phyloP scores from a whole-genome alignment of 2,113 vertebrate genomes.

The Cranoglanis bouderius region DNA sequence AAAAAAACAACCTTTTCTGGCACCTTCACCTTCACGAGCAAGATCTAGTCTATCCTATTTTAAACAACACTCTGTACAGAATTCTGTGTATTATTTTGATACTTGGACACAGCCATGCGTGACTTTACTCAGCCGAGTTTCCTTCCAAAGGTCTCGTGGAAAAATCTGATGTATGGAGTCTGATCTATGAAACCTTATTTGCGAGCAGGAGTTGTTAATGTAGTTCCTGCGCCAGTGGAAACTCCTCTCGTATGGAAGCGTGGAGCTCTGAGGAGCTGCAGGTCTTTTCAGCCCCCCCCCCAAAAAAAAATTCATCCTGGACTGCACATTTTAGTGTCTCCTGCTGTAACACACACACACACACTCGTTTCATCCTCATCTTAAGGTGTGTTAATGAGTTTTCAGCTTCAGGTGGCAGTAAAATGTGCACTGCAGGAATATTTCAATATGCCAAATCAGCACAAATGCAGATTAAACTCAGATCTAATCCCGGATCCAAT shows the following conservation, averaged over 20 bases:
- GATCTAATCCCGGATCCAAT: background rate
- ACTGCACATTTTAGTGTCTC: slow-evolving; percentile 9
- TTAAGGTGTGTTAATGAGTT: background rate
- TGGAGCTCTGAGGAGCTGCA: background rate
- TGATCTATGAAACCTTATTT: background rate
- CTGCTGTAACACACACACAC: background rate
- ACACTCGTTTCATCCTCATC: background rate
- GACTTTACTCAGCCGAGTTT: background rate
- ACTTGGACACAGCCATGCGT: background rate
- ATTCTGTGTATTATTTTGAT: background rate
- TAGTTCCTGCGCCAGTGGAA: background rate
- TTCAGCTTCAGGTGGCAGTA: slow-evolving; percentile 15
- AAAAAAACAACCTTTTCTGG: background rate
- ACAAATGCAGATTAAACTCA: background rate
- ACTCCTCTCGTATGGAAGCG: background rate
- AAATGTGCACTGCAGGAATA: slow-evolving; percentile 14
- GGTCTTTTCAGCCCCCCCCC: background rate
- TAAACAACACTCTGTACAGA: background rate
- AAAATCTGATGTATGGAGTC: background rate
- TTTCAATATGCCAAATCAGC: slow-evolving; percentile 9
- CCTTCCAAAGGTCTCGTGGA: background rate
- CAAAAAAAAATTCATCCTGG: background rate
- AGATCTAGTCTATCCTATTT: background rate
- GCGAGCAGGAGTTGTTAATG: background rate
- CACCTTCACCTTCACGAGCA: background rate